Evolutionary conservation across 2,113 vertebrate species (phyloP).

Genomic region (Tringa solitaria): DNA sequence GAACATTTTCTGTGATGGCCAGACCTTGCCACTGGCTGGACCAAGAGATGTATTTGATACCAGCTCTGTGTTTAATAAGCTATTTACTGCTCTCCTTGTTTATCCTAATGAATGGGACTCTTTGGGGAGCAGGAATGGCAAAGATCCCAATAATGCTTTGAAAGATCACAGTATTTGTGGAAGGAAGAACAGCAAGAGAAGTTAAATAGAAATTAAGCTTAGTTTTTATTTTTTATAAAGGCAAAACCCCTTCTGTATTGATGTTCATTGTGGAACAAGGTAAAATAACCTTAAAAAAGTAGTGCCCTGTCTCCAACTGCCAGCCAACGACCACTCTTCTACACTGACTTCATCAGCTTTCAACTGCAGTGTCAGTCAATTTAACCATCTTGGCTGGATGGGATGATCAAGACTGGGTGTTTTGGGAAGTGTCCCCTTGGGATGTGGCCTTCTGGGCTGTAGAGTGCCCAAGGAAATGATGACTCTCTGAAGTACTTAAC

Average conservation of each 20-base stretch:
- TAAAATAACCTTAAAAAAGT: not conserved
- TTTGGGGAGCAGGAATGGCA: not conserved
- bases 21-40: not conserved
- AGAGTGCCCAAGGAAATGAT: not conserved
- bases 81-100: not conserved
- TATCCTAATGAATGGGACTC: not conserved
- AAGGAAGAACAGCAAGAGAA: not conserved
- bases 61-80: not conserved
- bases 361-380: not conserved
- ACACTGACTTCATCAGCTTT: not conserved
- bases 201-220: not conserved
- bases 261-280: not conserved
- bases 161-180: not conserved
- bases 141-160: not conserved
- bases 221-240: not conserved
- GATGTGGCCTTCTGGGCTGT: not conserved
- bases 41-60: not conserved
- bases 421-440: not conserved
- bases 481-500: not conserved
- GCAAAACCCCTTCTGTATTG: not conserved
- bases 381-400: not conserved
- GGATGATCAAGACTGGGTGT: not conserved
- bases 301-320: not conserved
- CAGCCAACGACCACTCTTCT: not conserved
- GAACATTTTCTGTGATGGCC: not conserved